A percentile compares a stretch with the other conserved stretches of the same genome.
These are phyloP conservation scores for Pyxicephalus adspersus DNA, from an alignment of 2,113 vertebrate genomes.

Conservation along the genomic window DNA sequence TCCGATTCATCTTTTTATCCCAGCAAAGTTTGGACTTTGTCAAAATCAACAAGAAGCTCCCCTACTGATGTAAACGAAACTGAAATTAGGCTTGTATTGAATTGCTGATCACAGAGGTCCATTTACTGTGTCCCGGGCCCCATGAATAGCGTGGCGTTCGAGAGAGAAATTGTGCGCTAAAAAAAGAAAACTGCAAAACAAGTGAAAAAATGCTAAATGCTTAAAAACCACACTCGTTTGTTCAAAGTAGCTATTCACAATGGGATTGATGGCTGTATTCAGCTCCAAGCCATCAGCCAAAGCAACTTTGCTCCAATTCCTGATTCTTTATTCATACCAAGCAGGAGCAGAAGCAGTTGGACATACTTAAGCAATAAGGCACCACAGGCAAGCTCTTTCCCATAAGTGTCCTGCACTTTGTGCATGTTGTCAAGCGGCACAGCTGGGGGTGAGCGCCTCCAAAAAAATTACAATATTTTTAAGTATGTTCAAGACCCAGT, in stretches of 20 bases:
- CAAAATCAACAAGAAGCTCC: constrained; percentile 44
- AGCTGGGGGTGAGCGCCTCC: constrained; percentile 22
- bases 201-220: constrained; percentile 52
- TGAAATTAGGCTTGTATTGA: constrained; percentile 34
- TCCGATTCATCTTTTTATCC: constrained; percentile 22
- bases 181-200: constrained; percentile 50
- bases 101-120: constrained; percentile 37
- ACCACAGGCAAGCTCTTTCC: constrained; percentile 51
- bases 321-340: constrained; percentile 56
- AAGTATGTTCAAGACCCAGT: constrained; percentile 12
- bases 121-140: constrained; percentile 24
- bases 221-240: constrained; percentile 52
- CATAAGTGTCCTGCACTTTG: constrained; percentile 48
- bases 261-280: constrained; percentile 52
- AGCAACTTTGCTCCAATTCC: constrained; percentile 52
- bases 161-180: constrained; percentile 42
- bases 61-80: constrained; percentile 49
- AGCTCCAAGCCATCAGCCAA: constrained; percentile 40
- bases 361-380: constrained; percentile 52
- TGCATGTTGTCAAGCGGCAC: constrained; percentile 47
- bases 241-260: constrained; percentile 46
- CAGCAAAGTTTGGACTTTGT: constrained; percentile 24
- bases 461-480: constrained; percentile 51
- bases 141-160: constrained; percentile 45
- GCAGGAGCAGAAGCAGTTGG: constrained; percentile 49